Base-by-base conservation (phyloP, 2,888 invertebrate species). In the Dioctria rufipes region DNA sequence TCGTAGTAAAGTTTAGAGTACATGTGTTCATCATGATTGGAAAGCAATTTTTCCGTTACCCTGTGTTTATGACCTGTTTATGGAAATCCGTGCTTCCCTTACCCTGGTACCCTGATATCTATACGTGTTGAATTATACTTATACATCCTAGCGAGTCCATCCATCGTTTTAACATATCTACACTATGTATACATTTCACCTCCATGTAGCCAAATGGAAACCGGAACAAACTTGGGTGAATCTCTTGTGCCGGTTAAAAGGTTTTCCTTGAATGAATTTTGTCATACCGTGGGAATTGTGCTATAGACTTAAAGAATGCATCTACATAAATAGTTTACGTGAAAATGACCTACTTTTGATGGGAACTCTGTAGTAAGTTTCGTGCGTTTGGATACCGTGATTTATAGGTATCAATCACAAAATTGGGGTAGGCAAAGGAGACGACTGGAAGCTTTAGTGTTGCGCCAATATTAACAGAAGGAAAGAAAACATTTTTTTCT, bases 1-100 rank as follows among this genome's bases (percentile, higher is more conserved):
- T 42, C 37, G 40, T 39, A 58, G 39, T 13, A 5, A 51, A 67
- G 37, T 51, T n/a, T 11, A 6, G 43, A 8, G 65, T 39, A n/a
- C 65, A 39, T 11, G 13, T 5, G 5, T 60, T 61, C 13, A 66
- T 4, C 37, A 5, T 58, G 43, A n/a, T 13, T 58, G 42, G 58
- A 11, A 73, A 73, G 60, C 9, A 73, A 13, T 5, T 58, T 60
- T 61, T 37, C 39, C 4, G 9, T 39, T 46, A 46, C 49, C 63
- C 61, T 63, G 77, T 63, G 43, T 42, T 13, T 58, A 39, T 75
- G 77, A 77, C 77, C 77, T 63, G 77, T 63, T 77, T 77, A 46
- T 43, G 46, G 25, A 37, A 39, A 49, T 37, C 37, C 63, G 77
- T 77, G 77, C 77, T 77, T 63, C 63, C 77, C 77, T 77, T 63